phyloP scores from a whole-genome alignment of 1,140 invertebrate species.

The Frieseomelitta varia region DNA sequence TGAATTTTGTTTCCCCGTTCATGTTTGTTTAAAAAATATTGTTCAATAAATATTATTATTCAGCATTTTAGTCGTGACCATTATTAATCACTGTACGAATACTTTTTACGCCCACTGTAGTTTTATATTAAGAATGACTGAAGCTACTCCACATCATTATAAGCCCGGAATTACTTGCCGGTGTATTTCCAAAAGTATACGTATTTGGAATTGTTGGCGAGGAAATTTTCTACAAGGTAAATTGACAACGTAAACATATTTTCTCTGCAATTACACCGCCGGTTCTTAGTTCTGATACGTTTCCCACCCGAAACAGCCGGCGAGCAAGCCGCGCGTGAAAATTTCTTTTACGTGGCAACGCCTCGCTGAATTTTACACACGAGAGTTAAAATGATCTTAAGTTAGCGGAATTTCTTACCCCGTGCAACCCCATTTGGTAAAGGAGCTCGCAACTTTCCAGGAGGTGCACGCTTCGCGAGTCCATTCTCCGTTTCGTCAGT shows the following conservation, averaged over 20 bases:
- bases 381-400: slow-evolving; percentile 10
- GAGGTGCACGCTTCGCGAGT: slow-evolving; percentile 45
- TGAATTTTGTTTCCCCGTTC: too few relatives aligned
- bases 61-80: too few relatives aligned
- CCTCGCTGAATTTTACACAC: slow-evolving; percentile 19
- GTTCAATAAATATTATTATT: too few relatives aligned
- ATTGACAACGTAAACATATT: neutral
- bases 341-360: slow-evolving; percentile 3
- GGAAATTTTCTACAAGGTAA: neutral
- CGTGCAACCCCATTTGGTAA: slow-evolving; percentile 36
- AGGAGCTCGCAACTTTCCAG: slow-evolving; percentile 56
- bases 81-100: too few relatives aligned
- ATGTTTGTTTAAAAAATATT: too few relatives aligned
- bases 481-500: slow-evolving; percentile 45
- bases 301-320: neutral
- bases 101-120: too few relatives aligned
- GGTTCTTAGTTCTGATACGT: neutral
- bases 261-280: neutral
- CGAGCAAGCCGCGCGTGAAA: neutral
- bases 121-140: neutral
- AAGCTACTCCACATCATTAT: too few relatives aligned
- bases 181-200: neutral
- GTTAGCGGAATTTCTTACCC: slow-evolving; percentile 43
- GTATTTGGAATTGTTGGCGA: neutral
- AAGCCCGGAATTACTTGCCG: neutral